These are phyloP conservation scores for Delichon dasypus DNA, from an alignment of 2,797 vertebrate species.

Conservation along the genomic window DNA sequence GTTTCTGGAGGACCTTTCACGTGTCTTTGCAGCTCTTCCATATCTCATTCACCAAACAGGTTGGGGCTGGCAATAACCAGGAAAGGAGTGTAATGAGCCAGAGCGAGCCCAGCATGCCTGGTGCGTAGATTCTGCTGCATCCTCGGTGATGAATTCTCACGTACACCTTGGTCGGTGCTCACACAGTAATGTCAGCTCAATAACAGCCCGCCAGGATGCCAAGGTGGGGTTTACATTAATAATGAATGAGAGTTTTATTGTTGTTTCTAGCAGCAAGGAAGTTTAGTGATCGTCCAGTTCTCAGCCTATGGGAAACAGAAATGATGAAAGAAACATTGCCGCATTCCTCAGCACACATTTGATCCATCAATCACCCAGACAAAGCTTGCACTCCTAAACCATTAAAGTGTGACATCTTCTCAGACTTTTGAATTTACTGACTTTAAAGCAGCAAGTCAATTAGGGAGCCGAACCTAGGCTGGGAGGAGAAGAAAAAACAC, in stretches of 20 bases:
- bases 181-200: not conserved
- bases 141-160: not conserved
- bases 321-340: constrained; percentile 13
- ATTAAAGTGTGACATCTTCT: constrained; percentile 72
- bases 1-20: not conserved
- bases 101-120: not conserved
- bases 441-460: constrained; percentile 60
- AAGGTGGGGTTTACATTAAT: constrained; percentile 28
- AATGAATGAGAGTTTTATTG: constrained; percentile 42
- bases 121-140: not conserved
- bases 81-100: constrained; percentile 4
- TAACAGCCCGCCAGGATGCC: constrained; percentile 6
- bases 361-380: constrained; percentile 76
- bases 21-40: not conserved
- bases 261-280: constrained; percentile 26
- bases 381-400: constrained; percentile 65
- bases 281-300: not conserved
- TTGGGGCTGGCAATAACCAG: not conserved
- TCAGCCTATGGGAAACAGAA: not conserved
- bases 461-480: constrained; percentile 33
- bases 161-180: not conserved
- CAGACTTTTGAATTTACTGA: constrained; percentile 53
- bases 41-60: not conserved
- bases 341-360: constrained; percentile 43
- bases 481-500: not conserved